Conservation (phyloP, 2,888 invertebrate species). For the Leptopterna dolabrata region DNA sequence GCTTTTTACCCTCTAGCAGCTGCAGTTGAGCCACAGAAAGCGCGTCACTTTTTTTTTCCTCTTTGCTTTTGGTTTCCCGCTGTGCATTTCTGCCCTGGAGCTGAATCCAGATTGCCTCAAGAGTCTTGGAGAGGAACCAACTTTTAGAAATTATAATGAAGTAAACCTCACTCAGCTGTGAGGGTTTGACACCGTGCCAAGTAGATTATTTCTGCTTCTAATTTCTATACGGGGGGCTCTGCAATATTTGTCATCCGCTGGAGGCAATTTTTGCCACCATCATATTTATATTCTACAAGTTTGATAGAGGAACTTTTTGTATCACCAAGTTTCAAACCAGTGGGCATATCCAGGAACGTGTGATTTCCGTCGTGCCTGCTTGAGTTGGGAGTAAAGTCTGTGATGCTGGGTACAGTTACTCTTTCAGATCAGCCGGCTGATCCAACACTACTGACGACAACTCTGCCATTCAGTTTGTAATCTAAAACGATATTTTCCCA, state of each 20-base stretch:
- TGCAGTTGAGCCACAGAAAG: background rate
- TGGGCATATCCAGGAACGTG: too few species aligned
- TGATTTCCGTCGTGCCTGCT: too few species aligned
- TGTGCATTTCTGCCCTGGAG: background rate
- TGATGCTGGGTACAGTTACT: too few species aligned
- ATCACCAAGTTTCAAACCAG: too few species aligned
- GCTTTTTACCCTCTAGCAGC: too few species aligned
- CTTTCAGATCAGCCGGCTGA: too few species aligned
- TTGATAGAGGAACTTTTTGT: too few species aligned
- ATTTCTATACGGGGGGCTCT: background rate
- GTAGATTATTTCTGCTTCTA: background rate
- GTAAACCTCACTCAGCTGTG: background rate
- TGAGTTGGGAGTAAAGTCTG: too few species aligned
- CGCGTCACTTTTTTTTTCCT: background rate
- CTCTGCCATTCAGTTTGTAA: too few species aligned
- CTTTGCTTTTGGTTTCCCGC: background rate
- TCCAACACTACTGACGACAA: too few species aligned
- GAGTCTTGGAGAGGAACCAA: background rate
- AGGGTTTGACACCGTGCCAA: background rate
- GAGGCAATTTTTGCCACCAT: background rate
- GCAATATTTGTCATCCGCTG: background rate
- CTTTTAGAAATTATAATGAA: slow-evolving; percentile 1
- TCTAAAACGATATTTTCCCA: too few species aligned
- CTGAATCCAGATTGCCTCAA: background rate
- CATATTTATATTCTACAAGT: too few species aligned